A percentile compares a stretch with the other conserved stretches of the same genome.
Evolutionary conservation across 2,113 vertebrate genomes (phyloP).

Genomic region (Neofelis nebulosa): DNA sequence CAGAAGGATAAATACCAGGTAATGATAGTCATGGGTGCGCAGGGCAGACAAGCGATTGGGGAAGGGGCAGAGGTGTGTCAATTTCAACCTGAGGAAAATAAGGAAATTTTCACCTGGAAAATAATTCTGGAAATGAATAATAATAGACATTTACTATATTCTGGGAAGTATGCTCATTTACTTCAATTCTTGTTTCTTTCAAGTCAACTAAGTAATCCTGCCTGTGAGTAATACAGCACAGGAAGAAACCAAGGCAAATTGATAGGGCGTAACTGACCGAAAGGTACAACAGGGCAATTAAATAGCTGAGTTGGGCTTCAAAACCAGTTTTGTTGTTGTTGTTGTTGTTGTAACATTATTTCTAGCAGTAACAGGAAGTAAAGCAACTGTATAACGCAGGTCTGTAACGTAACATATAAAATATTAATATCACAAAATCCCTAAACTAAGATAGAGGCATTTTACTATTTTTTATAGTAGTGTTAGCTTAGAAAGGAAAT

Average conservation of each 20-base stretch:
- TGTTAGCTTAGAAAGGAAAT: not conserved
- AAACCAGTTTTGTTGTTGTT: not conserved
- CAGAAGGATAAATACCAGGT: not conserved
- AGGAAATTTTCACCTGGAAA: not conserved
- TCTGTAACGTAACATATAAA: not conserved
- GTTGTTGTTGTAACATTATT: not conserved
- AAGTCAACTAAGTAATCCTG: not conserved
- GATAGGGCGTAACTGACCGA: not conserved
- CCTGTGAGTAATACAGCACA: not conserved
- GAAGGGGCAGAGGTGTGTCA: not conserved
- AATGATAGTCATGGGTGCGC: not conserved
- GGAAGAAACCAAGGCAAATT: not conserved
- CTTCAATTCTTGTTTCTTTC: not conserved
- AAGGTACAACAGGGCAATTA: not conserved
- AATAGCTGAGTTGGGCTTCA: not conserved
- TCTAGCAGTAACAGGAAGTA: not conserved
- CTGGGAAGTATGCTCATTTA: not conserved
- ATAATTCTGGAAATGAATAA: not conserved
- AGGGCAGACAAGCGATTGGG: not conserved
- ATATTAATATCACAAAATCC: not conserved
- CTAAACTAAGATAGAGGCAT: not conserved
- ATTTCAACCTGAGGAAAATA: not conserved
- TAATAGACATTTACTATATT: not conserved
- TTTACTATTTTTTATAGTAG: not conserved
- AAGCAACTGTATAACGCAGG: not conserved